Percentiles rank a stretch among this genome's conserved stretches.
Evolutionary conservation across 2,113 vertebrate species (phyloP).

Genomic region (Malurus alboscapulatus): DNA sequence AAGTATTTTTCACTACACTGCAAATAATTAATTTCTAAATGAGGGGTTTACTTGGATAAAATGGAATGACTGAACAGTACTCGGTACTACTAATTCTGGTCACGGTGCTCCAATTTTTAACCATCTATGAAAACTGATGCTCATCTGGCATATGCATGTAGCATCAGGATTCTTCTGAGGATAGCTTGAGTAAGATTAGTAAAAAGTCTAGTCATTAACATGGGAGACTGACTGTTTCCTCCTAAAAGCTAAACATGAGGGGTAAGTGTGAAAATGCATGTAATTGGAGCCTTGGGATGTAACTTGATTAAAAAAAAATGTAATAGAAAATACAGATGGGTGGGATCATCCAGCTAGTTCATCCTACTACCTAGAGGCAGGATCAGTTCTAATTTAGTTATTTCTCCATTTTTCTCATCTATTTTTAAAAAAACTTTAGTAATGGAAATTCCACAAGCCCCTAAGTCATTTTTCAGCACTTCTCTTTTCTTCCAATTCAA

Average conservation of each 20-base stretch:
- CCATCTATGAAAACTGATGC: not conserved
- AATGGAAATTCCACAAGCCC: not conserved
- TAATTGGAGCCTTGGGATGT: constrained; percentile 1
- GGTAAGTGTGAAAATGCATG: not conserved
- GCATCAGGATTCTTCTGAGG: not conserved
- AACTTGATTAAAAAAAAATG: not conserved
- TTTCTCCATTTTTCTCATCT: not conserved
- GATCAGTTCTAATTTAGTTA: not conserved
- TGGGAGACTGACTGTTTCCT: not conserved
- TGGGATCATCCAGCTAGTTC: not conserved
- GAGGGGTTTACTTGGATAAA: not conserved
- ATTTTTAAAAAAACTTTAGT: constrained; percentile 37
- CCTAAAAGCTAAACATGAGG: not conserved
- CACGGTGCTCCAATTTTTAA: not conserved
- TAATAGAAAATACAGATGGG: not conserved
- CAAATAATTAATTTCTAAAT: not conserved
- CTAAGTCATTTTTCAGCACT: not conserved
- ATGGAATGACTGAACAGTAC: not conserved
- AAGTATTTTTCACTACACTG: not conserved
- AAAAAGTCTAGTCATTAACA: not conserved
- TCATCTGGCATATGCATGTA: not conserved
- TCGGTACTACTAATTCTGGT: not conserved
- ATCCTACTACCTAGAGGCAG: not conserved
- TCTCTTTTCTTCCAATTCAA: not conserved
- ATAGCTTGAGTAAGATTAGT: not conserved